Evolutionary conservation across 2,888 invertebrate species (phyloP), one percentile per base, ranked within the genome.

Genomic region (Lepidocyrtoides sp.): DNA sequence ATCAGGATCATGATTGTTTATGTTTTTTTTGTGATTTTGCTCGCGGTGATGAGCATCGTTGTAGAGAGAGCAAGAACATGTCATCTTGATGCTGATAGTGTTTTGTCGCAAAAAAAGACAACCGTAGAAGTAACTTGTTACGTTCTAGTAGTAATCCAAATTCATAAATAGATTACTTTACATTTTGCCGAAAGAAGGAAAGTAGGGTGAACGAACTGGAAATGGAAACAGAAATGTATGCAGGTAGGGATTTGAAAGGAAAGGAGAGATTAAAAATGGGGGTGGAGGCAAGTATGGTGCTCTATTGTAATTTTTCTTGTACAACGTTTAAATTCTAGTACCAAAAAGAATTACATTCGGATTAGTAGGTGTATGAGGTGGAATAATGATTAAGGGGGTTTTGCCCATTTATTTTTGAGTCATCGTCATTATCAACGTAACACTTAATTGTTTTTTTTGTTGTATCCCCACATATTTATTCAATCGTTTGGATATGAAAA

Each of bases 171-270:
- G 81, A 88, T 88, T 81, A 81, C 79, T 88, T 79, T 66, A 51
- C 54, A 75, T 41, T 44, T 72, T 72, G 54, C 29, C 48, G 41
- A 57, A 81, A 81, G 41, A 20, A 41, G 60, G 51, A 17, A 77
- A 77, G 54, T 10, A 83, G 75, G 89, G 89, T 89, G 89, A 89
- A 89, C 89, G 89, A 89, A 89, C 89, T 89, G 83, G 83, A 88
- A 57, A 83, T 69, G 72, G 51, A 88, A 69, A 48, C 7, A 44
- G 36, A 44, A 41, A 3, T n/a, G 14, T 20, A 14, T 26, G 36
- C 75, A 75, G 75, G 26, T 48, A 77, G 51, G 32, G 26, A 29
- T 14, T 48, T 48, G n/a, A 48, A 77, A 51, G 48, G 32, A 51
- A 77, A 54, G 54, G 29, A 26, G 17, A 60, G 60, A 60, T 81